Evolutionary conservation across 2,888 invertebrate species (phyloP).

Genomic region (Cryptophagus acutangulus): DNA sequence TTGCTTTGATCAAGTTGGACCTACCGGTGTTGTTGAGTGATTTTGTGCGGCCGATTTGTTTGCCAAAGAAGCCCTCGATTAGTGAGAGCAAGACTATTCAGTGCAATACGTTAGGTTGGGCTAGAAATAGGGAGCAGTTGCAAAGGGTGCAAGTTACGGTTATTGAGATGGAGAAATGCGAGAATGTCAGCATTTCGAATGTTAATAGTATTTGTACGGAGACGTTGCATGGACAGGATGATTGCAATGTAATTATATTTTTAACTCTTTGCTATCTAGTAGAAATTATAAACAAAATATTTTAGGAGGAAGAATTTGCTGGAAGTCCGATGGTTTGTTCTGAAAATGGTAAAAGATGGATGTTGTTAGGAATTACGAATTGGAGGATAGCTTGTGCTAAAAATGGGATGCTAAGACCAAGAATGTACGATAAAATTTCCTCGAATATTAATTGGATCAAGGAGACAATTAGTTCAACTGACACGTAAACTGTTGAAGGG

Average conservation of each 20-base stretch:
- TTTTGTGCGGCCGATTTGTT: conserved; percentile 77
- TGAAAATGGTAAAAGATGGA: conserved; percentile 70
- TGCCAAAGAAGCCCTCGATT: conserved; percentile 58
- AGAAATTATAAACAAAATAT: no score
- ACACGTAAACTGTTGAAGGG: neutral
- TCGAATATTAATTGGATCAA: conserved; percentile 83
- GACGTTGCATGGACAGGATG: conserved; percentile 70
- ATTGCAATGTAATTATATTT: conserved; percentile 82
- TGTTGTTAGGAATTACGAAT: conserved; percentile 72
- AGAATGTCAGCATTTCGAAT: conserved; percentile 79
- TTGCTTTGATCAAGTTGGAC: conserved; percentile 75
- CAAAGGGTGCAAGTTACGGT: conserved; percentile 75
- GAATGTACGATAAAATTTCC: conserved; percentile 76
- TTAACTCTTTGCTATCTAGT: conserved; percentile 5
- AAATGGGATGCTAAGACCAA: conserved; percentile 69
- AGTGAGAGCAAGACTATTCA: conserved; percentile 46
- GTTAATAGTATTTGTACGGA: conserved; percentile 81
- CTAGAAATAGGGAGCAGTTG: conserved; percentile 73
- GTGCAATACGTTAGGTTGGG: conserved; percentile 85
- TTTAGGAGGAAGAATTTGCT: conserved; percentile 81
- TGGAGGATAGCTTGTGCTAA: conserved; percentile 84
- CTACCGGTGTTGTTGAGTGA: conserved; percentile 71
- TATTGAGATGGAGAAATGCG: conserved; percentile 74
- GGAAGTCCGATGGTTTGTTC: conserved; percentile 83
- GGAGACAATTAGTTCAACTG: conserved; percentile 55